Evolutionary conservation across 2,113 vertebrate genomes (phyloP), one percentile per base, ranked within the genome.

Genomic region (Forbesichthys papilliferus): DNA sequence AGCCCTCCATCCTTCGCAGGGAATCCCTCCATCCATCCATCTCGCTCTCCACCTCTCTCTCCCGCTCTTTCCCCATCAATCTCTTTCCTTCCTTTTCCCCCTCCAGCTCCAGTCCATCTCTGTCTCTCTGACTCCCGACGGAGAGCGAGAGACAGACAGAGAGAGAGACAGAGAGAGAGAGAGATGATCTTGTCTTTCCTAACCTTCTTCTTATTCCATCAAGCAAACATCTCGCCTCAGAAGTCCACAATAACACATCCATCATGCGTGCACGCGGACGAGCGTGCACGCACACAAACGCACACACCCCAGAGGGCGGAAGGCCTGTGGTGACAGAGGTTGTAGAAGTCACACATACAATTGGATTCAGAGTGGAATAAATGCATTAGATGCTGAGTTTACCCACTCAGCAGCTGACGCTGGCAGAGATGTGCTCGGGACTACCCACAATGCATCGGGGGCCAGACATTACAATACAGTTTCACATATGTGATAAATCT

Each of bases 101-200:
- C 42, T 47, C 36, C 60, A 42, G 36, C 36, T 42, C 36, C 36
- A 0, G 64, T 80, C 74, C 72, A 78, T 68, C 57, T 83, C 78
- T 63, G 48, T 33, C 68, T 70, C 52, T 61, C 54, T 64, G 52
- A 78, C 66, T 65, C 61, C 82, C 75, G 36, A n/a, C 66, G 82
- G 48, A 48, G 16, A 42, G 42, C 10, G 27, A 18, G 16, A 27
- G 54, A 68, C 14, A 52, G 36, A 49, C 11, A 64, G 68, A 64
- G 61, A 61, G 55, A 66, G 60, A 67, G 5, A 63, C 52, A 71
- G 52, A 54, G 57, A 48, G 47, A 46, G 48, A 64, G 48, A 89
- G 89, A 89, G 86, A 89, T 89, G 88, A 83, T 91, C 80, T 85
- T 90, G 85, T 90, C 89, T 80, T 84, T 77, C 86, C 77, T 73